Base-by-base conservation (phyloP, 2,113 vertebrate genomes). In the Anas platyrhynchos region DNA sequence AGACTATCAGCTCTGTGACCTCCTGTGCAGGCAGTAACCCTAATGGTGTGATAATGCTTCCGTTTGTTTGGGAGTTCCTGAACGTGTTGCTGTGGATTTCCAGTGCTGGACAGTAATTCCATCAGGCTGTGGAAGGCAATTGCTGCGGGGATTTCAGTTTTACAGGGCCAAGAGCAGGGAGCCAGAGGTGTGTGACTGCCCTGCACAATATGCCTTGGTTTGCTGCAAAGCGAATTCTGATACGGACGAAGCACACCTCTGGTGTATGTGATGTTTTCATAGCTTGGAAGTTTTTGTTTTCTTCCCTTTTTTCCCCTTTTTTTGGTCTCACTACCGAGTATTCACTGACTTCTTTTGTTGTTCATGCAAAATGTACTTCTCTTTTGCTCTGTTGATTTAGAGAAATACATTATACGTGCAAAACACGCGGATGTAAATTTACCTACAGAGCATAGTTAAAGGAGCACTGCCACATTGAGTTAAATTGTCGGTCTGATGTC, bases 361-460 rank as follows among this genome's bases (percentile, higher is more conserved):
- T 68, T 78, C 44, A 6, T 66, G 55, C 69, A 84, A 91, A 97
- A 90, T 82, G 56, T 63, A 63, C 79, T 92, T 92, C 1, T 0
- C 80, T 91, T 92, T 94, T 92, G 74, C 91, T 92, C 52, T 88
- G 78, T 91, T 95, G 89, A 79, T 93, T 95, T 85, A 94, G 96
- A 93, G 76, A 96, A 93, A 91, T 93, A 62, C 52, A 68, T 92
- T 81, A 59, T 43, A 66, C 34, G 71, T 71, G 58, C 58, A 83
- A 77, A 59, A 86, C 46, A 72, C 8, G 11, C 55, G 63, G 83
- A 79, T 89, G 52, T 82, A 88, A 43, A 95, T 74, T 67, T 82
- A 16, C 66, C 62, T 88, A 41, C 15, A 83, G 91, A 69, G 36
- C 17, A 3, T 68, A 61, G 48, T 92, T 91, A 91, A 92, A 92